Evolutionary conservation across 2,113 vertebrate species (phyloP), one percentile per base, ranked within the genome.

Genomic region (Morone chrysops): DNA sequence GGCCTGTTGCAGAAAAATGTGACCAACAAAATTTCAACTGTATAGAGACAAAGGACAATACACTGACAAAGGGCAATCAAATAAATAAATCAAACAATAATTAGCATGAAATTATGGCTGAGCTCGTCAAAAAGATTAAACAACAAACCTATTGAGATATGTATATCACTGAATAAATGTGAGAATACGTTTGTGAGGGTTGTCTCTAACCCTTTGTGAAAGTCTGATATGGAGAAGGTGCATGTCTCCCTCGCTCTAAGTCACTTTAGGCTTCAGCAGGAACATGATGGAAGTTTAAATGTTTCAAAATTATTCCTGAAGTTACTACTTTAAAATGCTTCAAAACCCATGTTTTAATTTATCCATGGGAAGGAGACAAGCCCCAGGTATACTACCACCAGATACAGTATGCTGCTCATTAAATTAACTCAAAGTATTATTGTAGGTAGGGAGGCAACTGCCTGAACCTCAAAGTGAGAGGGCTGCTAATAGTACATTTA

Each of bases 251-350:
- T 8, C 3, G 31, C 9, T n/a, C 53, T 57, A 10, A 25, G 54
- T 62, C 16, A 47, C 22, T 47, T 10, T 36, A 41, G 8, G 66
- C 31, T 3, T 31, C 31, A 31, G 12, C 48, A 53, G 9, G 50
- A 80, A 65, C 6, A 70, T 45, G 38, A 38, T 50, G 22, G 20
- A 76, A 18, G 66, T 66, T 13, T 9, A 31, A 54, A 6, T 31
- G 43, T 51, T 74, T 82, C 3, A 81, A 10, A 16, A 25, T 63
- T 69, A 61, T 45, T 45, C 6, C 8, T 75, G 18, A 62, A 69
- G 40, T 50, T 17, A 47, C 36, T 50, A 11, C 31, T 73, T 73
- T 0, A 40, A 10, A 5, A 36, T 10, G 41, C 25, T 31, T 66
- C 3, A 61, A 73, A 36, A 17, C n/a, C 0, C 12, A 59, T 7